Conservation (phyloP, 2,888 invertebrate species). For the Trachelus tabidus region DNA sequence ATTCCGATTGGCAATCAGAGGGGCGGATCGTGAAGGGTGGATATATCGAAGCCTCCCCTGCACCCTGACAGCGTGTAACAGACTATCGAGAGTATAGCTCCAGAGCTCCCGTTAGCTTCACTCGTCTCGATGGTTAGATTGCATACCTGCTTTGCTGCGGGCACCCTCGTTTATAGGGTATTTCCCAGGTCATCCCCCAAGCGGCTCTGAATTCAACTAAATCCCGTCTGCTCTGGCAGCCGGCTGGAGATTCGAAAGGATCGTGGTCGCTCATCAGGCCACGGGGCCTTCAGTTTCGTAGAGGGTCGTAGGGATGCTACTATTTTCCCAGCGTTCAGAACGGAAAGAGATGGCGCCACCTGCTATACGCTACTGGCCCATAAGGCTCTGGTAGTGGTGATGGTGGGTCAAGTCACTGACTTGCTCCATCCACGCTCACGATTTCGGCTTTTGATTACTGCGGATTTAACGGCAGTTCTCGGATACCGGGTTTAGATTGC, state of each 20-base stretch:
- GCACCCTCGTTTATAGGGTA: constrained; percentile 7
- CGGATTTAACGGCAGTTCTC: constrained; percentile 48
- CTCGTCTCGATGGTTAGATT: neutral
- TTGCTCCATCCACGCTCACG: constrained; percentile 12
- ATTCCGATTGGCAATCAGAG: constrained; percentile 42
- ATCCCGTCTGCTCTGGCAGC: neutral
- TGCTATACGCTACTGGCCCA: neutral
- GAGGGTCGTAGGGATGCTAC: neutral
- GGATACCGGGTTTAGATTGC: constrained; percentile 46
- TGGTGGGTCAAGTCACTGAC: constrained; percentile 33
- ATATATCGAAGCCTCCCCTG: neutral
- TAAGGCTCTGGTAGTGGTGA: constrained; percentile 25
- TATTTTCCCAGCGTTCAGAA: neutral
- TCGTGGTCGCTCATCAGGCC: neutral
- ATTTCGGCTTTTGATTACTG: constrained; percentile 48
- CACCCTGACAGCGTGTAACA: neutral
- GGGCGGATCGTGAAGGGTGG: constrained; percentile 28
- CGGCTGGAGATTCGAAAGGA: neutral
- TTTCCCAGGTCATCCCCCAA: constrained; percentile 6
- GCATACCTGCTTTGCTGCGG: constrained; percentile 6
- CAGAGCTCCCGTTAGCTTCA: neutral
- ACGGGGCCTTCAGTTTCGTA: neutral
- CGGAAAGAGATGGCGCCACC: neutral
- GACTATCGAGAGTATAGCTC: neutral
- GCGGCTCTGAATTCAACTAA: constrained; percentile 2